Percentiles rank a stretch among this genome's conserved stretches.
Evolutionary conservation across 2,113 vertebrate species (phyloP).

Genomic region (Caretta caretta): DNA sequence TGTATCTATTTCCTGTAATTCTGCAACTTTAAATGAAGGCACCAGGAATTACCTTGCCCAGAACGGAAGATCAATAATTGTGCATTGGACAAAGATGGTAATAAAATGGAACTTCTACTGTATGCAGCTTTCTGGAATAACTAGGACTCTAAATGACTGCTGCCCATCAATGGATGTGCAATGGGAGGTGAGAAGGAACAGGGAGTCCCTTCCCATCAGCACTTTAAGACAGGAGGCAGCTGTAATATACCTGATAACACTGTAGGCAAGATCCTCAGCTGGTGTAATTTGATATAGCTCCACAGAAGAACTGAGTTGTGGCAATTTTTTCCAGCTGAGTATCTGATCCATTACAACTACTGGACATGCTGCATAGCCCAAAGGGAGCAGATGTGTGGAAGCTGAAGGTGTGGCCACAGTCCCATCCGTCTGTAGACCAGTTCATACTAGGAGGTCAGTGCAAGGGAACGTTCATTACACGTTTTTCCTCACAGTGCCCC

Average conservation of each 20-base stretch:
- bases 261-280: not conserved
- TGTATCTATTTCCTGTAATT: constrained; percentile 67
- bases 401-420: not conserved
- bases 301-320: fast-evolving
- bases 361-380: not conserved
- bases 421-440: not conserved
- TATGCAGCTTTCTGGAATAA: not conserved
- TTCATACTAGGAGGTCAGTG: not conserved
- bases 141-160: not conserved
- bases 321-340: not conserved
- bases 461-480: not conserved
- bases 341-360: not conserved
- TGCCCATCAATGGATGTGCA: not conserved
- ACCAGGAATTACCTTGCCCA: constrained; percentile 44
- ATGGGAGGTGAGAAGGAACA: not conserved
- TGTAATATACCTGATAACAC: not conserved
- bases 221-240: not conserved
- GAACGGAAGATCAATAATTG: constrained; percentile 51
- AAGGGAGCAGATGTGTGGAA: fast-evolving
- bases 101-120: constrained; percentile 28
- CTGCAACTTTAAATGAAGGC: constrained; percentile 56
- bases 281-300: not conserved
- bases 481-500: not conserved
- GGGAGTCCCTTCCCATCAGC: not conserved
- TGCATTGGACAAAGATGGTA: not conserved